Percentiles rank a stretch among this genome's conserved stretches.
phyloP scores from a whole-genome alignment of 2,888 invertebrate genomes.

The Magallana nippona region DNA sequence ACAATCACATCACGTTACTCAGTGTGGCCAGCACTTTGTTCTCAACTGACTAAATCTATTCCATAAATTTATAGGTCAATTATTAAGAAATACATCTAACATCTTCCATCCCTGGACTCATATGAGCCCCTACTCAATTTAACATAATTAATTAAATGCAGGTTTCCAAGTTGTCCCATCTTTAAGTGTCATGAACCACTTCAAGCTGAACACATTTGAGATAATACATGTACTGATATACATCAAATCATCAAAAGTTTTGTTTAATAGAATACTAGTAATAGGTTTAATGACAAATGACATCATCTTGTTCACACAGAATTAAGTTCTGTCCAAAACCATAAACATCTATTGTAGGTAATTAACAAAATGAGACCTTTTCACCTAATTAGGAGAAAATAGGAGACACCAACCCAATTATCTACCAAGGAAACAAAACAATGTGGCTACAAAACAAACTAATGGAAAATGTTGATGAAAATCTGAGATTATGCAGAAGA shows the following conservation, averaged over 20 bases:
- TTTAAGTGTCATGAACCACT: no score
- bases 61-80: no score
- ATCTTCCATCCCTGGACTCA: no score
- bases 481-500: neutral
- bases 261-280: no score
- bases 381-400: neutral
- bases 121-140: no score
- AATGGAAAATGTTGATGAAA: neutral
- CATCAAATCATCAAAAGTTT: no score
- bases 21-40: conserved; percentile 31
- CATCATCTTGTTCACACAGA: neutral
- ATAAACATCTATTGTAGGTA: neutral
- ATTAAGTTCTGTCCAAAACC: neutral
- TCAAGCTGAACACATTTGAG: no score
- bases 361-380: neutral
- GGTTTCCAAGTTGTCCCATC: no score
- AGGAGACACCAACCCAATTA: neutral
- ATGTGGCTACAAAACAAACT: neutral
- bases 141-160: no score
- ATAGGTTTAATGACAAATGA: no score
- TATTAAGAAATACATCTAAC: no score
- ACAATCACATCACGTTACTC: neutral
- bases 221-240: no score
- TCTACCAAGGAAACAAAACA: neutral
- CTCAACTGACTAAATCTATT: neutral